These are phyloP conservation scores for Pionites leucogaster DNA, from an alignment of 2,113 vertebrate species.

Conservation along the genomic window DNA sequence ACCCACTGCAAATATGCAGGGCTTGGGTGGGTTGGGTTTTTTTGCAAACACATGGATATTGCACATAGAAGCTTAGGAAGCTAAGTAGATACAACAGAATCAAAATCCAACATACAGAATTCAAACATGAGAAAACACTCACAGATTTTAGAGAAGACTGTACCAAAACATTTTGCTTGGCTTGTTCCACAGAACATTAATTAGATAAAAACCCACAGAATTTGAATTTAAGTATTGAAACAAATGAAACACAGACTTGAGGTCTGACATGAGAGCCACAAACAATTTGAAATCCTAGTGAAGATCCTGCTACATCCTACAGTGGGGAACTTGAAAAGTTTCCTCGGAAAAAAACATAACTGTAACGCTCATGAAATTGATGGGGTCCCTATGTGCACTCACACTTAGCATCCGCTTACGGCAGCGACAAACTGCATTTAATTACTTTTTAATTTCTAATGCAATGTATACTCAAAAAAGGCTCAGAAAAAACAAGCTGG, in stretches of 20 bases:
- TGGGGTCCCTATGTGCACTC: neutral
- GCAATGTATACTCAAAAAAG: neutral
- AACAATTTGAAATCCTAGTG: neutral
- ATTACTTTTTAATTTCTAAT: slow-evolving; percentile 25
- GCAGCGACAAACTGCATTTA: neutral
- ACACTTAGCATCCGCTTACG: neutral
- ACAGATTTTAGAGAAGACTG: neutral
- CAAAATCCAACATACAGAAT: neutral
- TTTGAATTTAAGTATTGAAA: neutral
- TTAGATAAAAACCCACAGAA: neutral
- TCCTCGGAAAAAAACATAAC: neutral
- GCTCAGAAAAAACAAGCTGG: neutral
- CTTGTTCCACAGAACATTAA: neutral
- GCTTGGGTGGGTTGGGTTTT: neutral
- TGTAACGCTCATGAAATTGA: neutral
- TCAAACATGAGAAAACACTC: neutral
- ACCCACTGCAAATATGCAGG: neutral
- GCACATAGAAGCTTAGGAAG: neutral
- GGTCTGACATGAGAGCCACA: neutral
- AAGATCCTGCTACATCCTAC: neutral
- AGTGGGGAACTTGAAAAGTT: neutral
- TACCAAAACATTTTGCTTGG: neutral
- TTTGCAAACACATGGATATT: neutral
- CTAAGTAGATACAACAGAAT: neutral
- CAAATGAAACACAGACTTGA: neutral